phyloP scores from a whole-genome alignment of 2,888 invertebrate genomes.

The Serrognathus titanus region DNA sequence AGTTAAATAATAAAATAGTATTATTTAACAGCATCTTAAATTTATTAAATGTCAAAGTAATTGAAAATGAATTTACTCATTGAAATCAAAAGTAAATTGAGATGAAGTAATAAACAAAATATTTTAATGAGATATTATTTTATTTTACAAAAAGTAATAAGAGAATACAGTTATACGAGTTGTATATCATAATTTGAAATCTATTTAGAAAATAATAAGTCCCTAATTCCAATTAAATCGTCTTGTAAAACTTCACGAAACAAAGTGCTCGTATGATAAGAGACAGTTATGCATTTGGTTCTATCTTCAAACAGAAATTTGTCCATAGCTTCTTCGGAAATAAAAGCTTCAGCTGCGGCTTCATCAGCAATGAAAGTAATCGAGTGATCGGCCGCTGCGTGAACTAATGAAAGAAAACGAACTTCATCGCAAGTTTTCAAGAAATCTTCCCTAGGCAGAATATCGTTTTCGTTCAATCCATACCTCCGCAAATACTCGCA shows the following conservation, averaged over 20 bases:
- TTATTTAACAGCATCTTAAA: too few relatives aligned
- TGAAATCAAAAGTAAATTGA: too few relatives aligned
- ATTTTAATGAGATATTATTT: too few relatives aligned
- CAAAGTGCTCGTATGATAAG: slow-evolving; percentile 23
- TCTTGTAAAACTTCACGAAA: slow-evolving; percentile 35
- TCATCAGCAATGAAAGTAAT: slow-evolving; percentile 32
- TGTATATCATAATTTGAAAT: too few relatives aligned
- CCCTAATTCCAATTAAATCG: slow-evolving; percentile 35
- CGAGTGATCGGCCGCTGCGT: slow-evolving; percentile 32
- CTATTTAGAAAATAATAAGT: slow-evolving; percentile 21
- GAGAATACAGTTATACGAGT: too few relatives aligned
- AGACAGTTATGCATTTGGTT: slow-evolving; percentile 25
- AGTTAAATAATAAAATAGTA: too few relatives aligned
- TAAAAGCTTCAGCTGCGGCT: slow-evolving; percentile 16
- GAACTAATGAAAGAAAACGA: not conserved
- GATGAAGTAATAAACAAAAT: too few relatives aligned
- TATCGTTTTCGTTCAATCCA: not conserved
- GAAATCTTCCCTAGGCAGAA: slow-evolving; percentile 22
- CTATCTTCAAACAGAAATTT: slow-evolving; percentile 35
- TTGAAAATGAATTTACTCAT: too few relatives aligned
- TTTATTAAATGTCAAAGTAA: too few relatives aligned
- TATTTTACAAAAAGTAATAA: too few relatives aligned
- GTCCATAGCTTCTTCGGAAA: slow-evolving; percentile 28
- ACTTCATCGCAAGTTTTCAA: slow-evolving; percentile 24
- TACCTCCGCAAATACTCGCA: not conserved